A percentile compares a stretch with the other conserved stretches of the same genome.
phyloP scores from a whole-genome alignment of 2,888 invertebrate genomes.

The Harpalus rufipes region DNA sequence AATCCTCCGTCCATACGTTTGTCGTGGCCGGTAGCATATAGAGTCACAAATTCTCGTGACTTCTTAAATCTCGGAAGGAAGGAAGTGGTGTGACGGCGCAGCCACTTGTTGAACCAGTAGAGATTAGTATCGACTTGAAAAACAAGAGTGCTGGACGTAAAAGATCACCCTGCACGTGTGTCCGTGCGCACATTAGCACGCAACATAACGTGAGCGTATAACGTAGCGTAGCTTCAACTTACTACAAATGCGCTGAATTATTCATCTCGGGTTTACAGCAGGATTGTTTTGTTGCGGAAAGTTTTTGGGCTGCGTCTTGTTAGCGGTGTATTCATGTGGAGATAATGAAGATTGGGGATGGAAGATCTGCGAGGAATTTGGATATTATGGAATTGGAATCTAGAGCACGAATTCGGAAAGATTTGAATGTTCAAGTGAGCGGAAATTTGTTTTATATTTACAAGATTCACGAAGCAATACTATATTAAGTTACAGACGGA shows the following conservation, averaged over 20 bases:
- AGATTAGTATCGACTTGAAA: conserved; percentile 64
- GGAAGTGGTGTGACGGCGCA: conserved; percentile 45
- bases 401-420: background rate
- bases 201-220: conserved; percentile 34
- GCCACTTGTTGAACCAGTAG: conserved; percentile 61
- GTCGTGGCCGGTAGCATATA: background rate
- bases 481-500: no score
- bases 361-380: conserved; percentile 10
- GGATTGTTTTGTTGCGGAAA: conserved; percentile 45
- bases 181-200: conserved; percentile 31
- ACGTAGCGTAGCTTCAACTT: background rate
- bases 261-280: conserved; percentile 19
- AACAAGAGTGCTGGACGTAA: conserved; percentile 55
- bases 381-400: conserved; percentile 11
- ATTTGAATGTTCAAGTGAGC: background rate
- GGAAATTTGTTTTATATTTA: background rate
- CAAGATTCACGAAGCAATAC: no score
- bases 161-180: conserved; percentile 52
- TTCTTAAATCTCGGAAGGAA: conserved; percentile 58
- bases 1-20: conserved; percentile 5
- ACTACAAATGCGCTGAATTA: conserved; percentile 54
- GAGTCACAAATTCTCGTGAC: conserved; percentile 35
- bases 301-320: conserved; percentile 29
- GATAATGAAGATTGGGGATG: conserved; percentile 33
- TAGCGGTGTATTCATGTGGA: conserved; percentile 40